phyloP scores from a whole-genome alignment of 2,888 invertebrate genomes.

The Galerucella nymphaeae region DNA sequence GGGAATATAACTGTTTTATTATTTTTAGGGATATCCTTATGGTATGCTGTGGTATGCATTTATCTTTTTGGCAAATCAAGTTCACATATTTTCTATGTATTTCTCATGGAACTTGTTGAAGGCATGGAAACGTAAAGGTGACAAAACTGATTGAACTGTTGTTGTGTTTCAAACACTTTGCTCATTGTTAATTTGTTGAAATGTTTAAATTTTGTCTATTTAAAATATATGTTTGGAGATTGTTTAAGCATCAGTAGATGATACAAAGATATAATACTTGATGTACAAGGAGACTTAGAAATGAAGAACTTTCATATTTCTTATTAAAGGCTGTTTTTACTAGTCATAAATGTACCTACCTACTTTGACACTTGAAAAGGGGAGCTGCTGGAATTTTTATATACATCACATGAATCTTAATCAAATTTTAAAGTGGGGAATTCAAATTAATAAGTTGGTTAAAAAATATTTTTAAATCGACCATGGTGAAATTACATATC shows the following conservation, averaged over 20 bases:
- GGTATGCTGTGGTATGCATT: slow-evolving; percentile 94
- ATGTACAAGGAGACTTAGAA: slow-evolving; percentile 2
- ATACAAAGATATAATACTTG: background rate
- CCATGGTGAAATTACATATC: background rate
- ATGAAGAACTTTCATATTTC: background rate
- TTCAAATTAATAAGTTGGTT: background rate
- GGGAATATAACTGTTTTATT: slow-evolving; percentile 2
- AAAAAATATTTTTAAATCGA: background rate
- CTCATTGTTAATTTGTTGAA: slow-evolving; percentile 26
- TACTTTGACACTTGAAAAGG: background rate
- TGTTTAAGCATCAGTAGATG: background rate
- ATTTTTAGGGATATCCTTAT: slow-evolving; percentile 85
- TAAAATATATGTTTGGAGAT: slow-evolving; percentile 11
- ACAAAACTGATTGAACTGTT: slow-evolving; percentile 69
- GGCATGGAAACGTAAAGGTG: slow-evolving; percentile 83
- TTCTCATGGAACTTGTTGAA: slow-evolving; percentile 85
- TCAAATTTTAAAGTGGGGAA: background rate
- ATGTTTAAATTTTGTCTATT: slow-evolving; percentile 16
- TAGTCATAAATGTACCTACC: background rate
- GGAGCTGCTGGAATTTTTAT: background rate
- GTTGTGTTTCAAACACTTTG: slow-evolving; percentile 17
- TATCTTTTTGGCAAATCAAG: slow-evolving; percentile 86
- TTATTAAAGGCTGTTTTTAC: background rate
- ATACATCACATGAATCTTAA: background rate
- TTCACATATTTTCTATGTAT: slow-evolving; percentile 87